Conservation (phyloP, 2,113 vertebrate genomes). For the Mesoclemmys tuberculata region DNA sequence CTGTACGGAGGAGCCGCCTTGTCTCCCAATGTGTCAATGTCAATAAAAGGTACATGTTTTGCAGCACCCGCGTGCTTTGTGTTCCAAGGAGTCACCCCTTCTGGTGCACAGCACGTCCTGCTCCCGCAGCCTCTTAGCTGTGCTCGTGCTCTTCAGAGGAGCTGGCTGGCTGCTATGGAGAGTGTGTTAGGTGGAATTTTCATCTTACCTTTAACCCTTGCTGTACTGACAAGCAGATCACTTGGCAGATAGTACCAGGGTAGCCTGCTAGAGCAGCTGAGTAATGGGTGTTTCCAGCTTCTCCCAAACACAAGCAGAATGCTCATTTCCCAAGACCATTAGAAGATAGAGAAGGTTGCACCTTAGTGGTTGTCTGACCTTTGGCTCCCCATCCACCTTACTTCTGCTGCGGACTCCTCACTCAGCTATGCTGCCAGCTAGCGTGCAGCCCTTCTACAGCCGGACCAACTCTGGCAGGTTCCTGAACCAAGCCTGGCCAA, state of each 20-base stretch:
- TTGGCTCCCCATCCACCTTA: too few species aligned
- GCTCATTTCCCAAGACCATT: neutral
- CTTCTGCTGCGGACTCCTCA: too few species aligned
- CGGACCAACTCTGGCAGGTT: accelerated
- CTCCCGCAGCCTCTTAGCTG: accelerated
- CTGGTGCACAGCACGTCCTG: accelerated
- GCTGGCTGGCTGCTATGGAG: neutral
- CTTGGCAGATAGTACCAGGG: neutral
- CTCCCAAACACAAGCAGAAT: neutral
- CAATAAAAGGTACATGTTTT: constrained; percentile 25
- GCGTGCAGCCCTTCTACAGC: neutral
- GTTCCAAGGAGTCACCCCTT: neutral
- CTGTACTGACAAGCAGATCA: neutral
- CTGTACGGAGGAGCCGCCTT: neutral
- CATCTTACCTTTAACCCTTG: neutral
- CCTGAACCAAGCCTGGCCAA: neutral
- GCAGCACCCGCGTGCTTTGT: accelerated
- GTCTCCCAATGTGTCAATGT: neutral
- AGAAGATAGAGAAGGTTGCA: neutral
- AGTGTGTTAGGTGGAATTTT: accelerated
- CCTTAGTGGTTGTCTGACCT: neutral
- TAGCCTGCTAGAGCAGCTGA: neutral
- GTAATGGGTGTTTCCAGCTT: neutral
- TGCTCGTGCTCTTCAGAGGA: accelerated
- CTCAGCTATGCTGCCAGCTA: neutral